These are phyloP conservation scores for Orchestes rusci DNA, from an alignment of 2,888 invertebrate species.

Conservation along the genomic window DNA sequence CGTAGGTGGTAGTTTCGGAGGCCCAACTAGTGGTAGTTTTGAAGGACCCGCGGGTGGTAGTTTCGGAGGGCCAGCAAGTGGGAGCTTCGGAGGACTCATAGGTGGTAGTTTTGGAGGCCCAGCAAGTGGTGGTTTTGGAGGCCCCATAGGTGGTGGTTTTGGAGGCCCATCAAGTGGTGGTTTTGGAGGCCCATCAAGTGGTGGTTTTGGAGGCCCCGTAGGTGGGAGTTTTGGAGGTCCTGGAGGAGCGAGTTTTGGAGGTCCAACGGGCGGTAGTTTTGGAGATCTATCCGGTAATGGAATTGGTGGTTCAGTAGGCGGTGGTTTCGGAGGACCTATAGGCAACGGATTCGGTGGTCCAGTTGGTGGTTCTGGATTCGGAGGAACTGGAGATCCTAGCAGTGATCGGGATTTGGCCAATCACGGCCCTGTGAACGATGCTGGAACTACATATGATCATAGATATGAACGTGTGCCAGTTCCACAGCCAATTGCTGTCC, in stretches of 20 bases:
- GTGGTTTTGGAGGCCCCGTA: slow-evolving; percentile 7
- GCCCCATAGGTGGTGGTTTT: slow-evolving; percentile 8
- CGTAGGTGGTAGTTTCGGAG: too few relatives aligned
- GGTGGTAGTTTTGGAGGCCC: too few relatives aligned
- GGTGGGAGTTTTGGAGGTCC: slow-evolving; percentile 6
- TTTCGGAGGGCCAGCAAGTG: too few relatives aligned
- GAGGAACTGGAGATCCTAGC: slow-evolving; percentile 5
- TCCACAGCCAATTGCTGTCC: slow-evolving; percentile 35
- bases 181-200: slow-evolving; percentile 5
- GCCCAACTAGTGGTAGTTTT: too few relatives aligned
- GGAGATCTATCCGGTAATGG: too few relatives aligned
- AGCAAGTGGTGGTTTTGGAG: slow-evolving; percentile 13
- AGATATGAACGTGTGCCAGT: slow-evolving; percentile 33
- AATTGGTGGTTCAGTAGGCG: slow-evolving; percentile 6
- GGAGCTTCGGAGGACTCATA: too few relatives aligned
- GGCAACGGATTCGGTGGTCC: slow-evolving; percentile 7
- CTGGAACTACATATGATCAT: slow-evolving; percentile 34
- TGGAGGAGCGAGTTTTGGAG: slow-evolving; percentile 13
- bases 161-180: too few relatives aligned
- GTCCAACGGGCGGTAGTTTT: slow-evolving; percentile 7
- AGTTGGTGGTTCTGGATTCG: slow-evolving; percentile 2
- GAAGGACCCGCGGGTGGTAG: too few relatives aligned
- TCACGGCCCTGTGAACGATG: slow-evolving; percentile 26
- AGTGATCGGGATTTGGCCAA: slow-evolving; percentile 3
- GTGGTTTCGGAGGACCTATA: slow-evolving; percentile 7